A percentile compares a stretch with the other conserved stretches of the same genome.
Evolutionary conservation across 2,888 invertebrate species (phyloP).

Genomic region (Tetramorium bicarinatum): DNA sequence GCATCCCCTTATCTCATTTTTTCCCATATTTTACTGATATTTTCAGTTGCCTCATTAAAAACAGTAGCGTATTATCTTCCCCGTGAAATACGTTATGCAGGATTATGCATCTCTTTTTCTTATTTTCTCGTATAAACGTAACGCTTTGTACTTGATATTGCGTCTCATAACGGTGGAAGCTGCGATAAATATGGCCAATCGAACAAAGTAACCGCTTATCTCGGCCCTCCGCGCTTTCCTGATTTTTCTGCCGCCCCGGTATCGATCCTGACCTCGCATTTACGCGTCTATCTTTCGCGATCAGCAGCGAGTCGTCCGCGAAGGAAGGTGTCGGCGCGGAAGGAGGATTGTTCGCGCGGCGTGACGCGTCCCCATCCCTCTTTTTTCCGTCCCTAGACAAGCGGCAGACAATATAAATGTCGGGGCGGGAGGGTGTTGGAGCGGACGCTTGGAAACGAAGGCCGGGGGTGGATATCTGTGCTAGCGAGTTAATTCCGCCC

Average conservation of each 20-base stretch:
- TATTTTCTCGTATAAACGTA: slow-evolving; percentile 2
- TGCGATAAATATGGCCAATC: slow-evolving; percentile 32
- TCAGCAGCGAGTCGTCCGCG: slow-evolving; percentile 6
- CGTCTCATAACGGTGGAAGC: background rate
- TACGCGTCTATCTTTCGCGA: slow-evolving; percentile 37
- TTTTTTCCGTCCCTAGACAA: slow-evolving; percentile 71
- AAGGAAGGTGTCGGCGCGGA: slow-evolving; percentile 69
- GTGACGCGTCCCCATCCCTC: slow-evolving; percentile 34
- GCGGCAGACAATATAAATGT: slow-evolving; percentile 82
- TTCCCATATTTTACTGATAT: slow-evolving; percentile 12
- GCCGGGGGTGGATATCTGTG: slow-evolving; percentile 81
- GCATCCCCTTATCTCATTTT: slow-evolving; percentile 17
- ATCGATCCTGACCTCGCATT: slow-evolving; percentile 31
- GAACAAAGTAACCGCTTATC: slow-evolving; percentile 32
- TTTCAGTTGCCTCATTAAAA: slow-evolving; percentile 27
- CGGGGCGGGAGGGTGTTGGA: slow-evolving; percentile 65
- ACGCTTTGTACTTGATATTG: slow-evolving; percentile 16
- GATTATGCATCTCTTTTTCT: slow-evolving; percentile 17
- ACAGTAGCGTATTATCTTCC: slow-evolving; percentile 17
- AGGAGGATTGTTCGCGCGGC: slow-evolving; percentile 57
- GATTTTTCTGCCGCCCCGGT: background rate
- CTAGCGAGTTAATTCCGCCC: slow-evolving; percentile 85
- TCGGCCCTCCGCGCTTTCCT: slow-evolving; percentile 4
- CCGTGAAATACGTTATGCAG: background rate
- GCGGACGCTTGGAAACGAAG: slow-evolving; percentile 65